phyloP scores from a whole-genome alignment of 2,113 vertebrate species.

The Alligator sinensis region DNA sequence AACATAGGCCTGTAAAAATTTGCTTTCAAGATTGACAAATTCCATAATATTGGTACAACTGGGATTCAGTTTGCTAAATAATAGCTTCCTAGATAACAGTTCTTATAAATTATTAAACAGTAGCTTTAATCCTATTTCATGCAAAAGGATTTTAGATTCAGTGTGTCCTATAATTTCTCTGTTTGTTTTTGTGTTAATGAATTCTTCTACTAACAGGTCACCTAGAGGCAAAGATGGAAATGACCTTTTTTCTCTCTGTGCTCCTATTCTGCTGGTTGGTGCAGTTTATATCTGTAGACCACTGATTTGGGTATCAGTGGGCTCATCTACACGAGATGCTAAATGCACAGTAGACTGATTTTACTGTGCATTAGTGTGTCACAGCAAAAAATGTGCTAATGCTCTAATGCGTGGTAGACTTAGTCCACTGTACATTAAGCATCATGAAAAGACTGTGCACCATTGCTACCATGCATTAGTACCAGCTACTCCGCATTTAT shows the following conservation, averaged over 20 bases:
- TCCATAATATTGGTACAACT: background rate
- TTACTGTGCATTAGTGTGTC: too few species aligned
- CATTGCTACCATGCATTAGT: too few species aligned
- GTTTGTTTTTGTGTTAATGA: background rate
- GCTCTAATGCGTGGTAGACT: too few species aligned
- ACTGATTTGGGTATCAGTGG: background rate
- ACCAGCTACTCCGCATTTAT: too few species aligned
- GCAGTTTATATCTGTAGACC: background rate
- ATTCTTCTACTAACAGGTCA: background rate
- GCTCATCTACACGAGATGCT: too few species aligned
- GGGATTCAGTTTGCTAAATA: background rate
- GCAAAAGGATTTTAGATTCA: background rate
- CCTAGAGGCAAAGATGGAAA: background rate
- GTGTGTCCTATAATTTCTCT: background rate
- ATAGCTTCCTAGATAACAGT: background rate
- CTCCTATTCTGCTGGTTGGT: background rate
- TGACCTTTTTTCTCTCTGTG: background rate
- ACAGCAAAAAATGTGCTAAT: too few species aligned
- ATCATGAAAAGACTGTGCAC: too few species aligned
- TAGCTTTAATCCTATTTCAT: background rate
- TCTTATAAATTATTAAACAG: background rate
- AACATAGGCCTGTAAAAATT: fast-evolving
- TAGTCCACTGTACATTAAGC: too few species aligned
- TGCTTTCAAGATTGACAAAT: background rate
- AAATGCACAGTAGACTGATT: too few species aligned